These are phyloP conservation scores for Sciaenops ocellatus DNA, from an alignment of 2,797 vertebrate genomes.

Conservation along the genomic window DNA sequence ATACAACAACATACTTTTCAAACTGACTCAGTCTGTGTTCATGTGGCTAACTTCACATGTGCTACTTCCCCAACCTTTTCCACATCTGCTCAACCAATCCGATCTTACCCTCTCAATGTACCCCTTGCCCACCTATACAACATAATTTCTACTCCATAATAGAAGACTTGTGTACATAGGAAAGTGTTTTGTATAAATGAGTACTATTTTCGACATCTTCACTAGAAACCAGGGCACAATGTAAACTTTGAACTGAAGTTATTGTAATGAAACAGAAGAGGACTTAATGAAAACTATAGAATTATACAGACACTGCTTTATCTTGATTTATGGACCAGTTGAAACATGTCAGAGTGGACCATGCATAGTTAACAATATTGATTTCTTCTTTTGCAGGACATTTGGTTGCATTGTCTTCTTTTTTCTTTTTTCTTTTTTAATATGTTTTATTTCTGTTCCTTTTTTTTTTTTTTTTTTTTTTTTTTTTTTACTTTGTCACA, in stretches of 20 bases:
- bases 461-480: constrained; percentile 1
- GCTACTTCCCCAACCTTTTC: constrained; percentile 64
- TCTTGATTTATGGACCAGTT: constrained; percentile 81
- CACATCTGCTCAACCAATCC: constrained; percentile 73
- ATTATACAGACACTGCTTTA: constrained; percentile 82
- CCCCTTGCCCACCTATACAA: constrained; percentile 67
- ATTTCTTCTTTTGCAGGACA: constrained; percentile 71
- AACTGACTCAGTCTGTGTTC: constrained; percentile 58
- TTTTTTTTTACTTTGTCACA: constrained; percentile 69
- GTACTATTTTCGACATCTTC: constrained; percentile 99
- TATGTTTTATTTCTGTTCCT: not conserved
- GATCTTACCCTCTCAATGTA: constrained; percentile 62
- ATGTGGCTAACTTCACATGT: constrained; percentile 55
- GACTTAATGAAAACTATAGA: constrained; percentile 80
- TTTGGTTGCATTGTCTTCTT: constrained; percentile 74
- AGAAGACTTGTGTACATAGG: constrained; percentile 94
- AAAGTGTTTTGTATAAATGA: constrained; percentile 99
- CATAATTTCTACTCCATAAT: constrained; percentile 89
- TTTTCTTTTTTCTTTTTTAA: constrained; percentile 36
- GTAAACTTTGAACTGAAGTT: constrained; percentile 89
- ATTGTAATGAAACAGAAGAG: constrained; percentile 86
- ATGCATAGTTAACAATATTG: constrained; percentile 73
- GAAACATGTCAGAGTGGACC: constrained; percentile 78
- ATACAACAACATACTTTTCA: constrained; percentile 53
- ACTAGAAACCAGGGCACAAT: constrained; percentile 95